Base-by-base conservation (phyloP, 37 sponge, comb jelly and placozoan genomes). In the Dysidea cf. avara region DNA sequence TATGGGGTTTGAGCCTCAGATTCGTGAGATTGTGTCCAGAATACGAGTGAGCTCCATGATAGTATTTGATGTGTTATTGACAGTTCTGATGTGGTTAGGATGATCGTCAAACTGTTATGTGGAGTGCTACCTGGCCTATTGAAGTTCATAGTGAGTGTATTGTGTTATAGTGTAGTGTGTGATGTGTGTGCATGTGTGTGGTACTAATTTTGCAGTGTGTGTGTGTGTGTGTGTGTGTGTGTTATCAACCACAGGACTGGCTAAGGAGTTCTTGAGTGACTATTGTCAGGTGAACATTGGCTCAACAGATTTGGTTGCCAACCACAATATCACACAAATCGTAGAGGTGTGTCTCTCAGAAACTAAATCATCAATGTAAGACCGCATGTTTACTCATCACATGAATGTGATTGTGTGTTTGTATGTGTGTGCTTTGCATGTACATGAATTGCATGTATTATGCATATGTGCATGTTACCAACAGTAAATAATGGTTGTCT, bases 51-150 rank as follows among this genome's bases (percentile, higher is more conserved):
- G 74, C 50, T 2, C 46, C 9, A 43, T 43, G 46, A 43, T 9
- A 43, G 46, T 43, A 43, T 43, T 12, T 22, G 68, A 11, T 72
- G 24, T 34, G 12, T 17, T 37, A 9, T 35, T 76, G 7, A 29
- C 35, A 62, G 55, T 63, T 25, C 5, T 43, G 5, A 5, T 46
- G 22, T 67, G 7, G 17, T 14, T 64, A 74, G 74, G 91, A 90
- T 25, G 98, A 97, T 71, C 54, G 99, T 1, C 99, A 98, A 66
- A 95, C 92, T 0, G 69, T 95, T 38, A 87, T 98, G 99, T 98
- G 93, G 93, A 95, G 93, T 89, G 99, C 99, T 25, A 98, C 99
- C 30, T 98, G 95, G 96, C 99, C 99, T 16, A 89, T 89, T 69
- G 96, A 98, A 58, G 93, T 98, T 7, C 83, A 87, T 67, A 68